Evolutionary conservation across 2,797 vertebrate genomes (phyloP), one percentile per base, ranked within the genome.

Genomic region (Picus viridis): DNA sequence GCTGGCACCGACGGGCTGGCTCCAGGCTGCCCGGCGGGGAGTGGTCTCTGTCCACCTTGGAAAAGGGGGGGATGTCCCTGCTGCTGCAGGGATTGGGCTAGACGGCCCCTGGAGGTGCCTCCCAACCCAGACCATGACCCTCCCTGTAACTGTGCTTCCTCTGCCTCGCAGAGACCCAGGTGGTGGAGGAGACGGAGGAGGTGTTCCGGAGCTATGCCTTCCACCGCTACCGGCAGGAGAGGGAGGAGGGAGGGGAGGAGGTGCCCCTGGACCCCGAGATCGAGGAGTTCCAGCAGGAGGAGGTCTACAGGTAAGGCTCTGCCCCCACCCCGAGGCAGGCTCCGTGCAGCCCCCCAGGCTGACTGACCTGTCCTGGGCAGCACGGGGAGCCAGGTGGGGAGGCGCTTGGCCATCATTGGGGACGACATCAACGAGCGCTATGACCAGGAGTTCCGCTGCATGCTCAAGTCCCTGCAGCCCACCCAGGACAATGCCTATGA

Each of bases 361-460:
- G 6, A 11, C 65, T 77, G 69, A 79, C 34, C 43, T 12, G 29
- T 17, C 5, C 11, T 16, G 29, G 3, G 41, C 96, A 98, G 98
- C 88, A 77, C 68, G 2, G 63, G 59, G 8, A 97, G 81, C 79
- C 95, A 63, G 77, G 97, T 98, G 86, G 98, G 98, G 2, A 95
- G 93, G 65, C 98, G 97, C 90, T 77, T 98, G 39, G 98, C 98
- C 76, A 51, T 97, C 88, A 98, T 98, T 1, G 98, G 98, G 1
- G 98, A 98, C 0, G 98, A 98, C 94, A 98, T 98, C 69, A 97
- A 97, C 74, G 39, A 68, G 67, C 97, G 98, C 76, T 98, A 98
- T 6, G 97, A 98, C 10, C 16, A 75, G 0, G 97, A 98, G 69
- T 98, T 98, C 76, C 87, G 91, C 70, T 18, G 39, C 76, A 96